Evolutionary conservation across 2,888 invertebrate genomes (phyloP).

Genomic region (Coleophora deauratella): DNA sequence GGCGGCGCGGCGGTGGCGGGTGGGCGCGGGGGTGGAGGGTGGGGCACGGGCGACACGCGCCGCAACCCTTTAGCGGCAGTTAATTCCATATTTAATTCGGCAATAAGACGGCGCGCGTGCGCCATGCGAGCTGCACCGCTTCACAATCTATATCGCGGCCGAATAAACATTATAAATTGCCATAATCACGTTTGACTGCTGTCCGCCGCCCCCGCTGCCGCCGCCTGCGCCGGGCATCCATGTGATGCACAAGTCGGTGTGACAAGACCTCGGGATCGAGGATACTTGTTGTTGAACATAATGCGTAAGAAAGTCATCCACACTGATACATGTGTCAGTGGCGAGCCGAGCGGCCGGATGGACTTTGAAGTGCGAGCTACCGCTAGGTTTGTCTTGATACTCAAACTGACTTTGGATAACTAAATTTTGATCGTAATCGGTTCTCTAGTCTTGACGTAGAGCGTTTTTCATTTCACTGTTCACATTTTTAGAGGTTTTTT

Average conservation of each 20-base stretch:
- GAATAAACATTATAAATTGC: constrained; percentile 54
- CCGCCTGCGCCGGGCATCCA: neutral
- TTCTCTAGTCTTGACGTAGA: no score
- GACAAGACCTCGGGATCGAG: neutral
- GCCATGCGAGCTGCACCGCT: neutral
- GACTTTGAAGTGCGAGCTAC: no score
- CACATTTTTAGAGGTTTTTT: no score
- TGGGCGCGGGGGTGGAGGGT: neutral
- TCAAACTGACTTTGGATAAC: no score
- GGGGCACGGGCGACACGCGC: constrained; percentile 9
- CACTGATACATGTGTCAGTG: no score
- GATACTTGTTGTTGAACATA: no score
- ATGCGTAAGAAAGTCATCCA: no score
- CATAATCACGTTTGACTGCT: constrained; percentile 51
- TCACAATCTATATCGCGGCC: constrained; percentile 24
- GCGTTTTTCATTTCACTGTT: no score
- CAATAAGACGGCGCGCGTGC: neutral
- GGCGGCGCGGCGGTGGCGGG: neutral
- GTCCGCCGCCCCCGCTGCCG: constrained; percentile 16
- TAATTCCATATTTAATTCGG: neutral
- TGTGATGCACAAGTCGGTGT: neutral
- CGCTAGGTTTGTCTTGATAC: no score
- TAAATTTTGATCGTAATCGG: no score
- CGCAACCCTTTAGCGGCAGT: constrained; percentile 6
- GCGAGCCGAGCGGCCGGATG: no score